These are phyloP conservation scores for Heliconius ismenius DNA, from an alignment of 2,888 invertebrate genomes.

Conservation along the genomic window DNA sequence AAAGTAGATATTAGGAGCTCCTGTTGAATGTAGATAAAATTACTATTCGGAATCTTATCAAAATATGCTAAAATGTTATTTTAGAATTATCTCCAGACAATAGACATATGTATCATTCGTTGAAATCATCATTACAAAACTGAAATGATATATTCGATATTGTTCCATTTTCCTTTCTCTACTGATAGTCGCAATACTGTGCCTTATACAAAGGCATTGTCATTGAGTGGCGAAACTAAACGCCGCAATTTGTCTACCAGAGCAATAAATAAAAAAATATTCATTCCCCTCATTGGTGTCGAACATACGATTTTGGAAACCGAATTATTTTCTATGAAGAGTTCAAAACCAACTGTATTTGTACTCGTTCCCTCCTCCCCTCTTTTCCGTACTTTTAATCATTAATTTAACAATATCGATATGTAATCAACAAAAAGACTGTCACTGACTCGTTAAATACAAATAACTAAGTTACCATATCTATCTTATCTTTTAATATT, in stretches of 20 bases:
- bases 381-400: too few relatives aligned
- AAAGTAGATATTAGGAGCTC: slow-evolving; percentile 3
- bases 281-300: too few relatives aligned
- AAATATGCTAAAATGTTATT: not conserved
- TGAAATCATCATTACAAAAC: not conserved
- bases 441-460: too few relatives aligned
- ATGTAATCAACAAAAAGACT: too few relatives aligned
- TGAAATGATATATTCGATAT: not conserved
- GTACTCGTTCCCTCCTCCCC: too few relatives aligned
- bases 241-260: not conserved
- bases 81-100: not conserved
- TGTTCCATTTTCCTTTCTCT: not conserved
- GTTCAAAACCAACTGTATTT: too few relatives aligned
- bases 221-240: not conserved
- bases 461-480: not conserved
- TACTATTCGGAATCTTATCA: not conserved
- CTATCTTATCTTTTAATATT: not conserved
- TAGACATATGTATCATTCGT: not conserved
- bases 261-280: too few relatives aligned
- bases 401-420: too few relatives aligned
- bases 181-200: not conserved
- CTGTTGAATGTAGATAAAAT: slow-evolving; percentile 5
- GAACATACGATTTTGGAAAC: too few relatives aligned
- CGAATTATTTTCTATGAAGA: too few relatives aligned
- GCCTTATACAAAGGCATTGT: too few relatives aligned